A percentile compares a stretch with the other conserved stretches of the same genome.
Conservation (phyloP, 1,140 invertebrate species). For the Lordiphosa mommai region DNA sequence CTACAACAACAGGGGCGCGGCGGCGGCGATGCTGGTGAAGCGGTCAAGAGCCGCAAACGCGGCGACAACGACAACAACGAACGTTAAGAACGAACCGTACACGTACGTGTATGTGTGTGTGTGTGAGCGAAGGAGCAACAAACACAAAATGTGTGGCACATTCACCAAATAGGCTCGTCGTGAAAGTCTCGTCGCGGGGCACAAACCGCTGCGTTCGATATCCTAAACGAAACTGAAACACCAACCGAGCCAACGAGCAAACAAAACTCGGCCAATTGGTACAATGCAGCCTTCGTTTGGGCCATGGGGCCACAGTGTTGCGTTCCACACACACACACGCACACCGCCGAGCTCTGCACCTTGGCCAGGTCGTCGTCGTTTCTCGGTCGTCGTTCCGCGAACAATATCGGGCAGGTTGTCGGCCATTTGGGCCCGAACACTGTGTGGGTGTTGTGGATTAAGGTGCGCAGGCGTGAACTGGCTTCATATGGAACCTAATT, state of each 20-base stretch:
- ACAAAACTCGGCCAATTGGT: slow-evolving; percentile 54
- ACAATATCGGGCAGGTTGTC: slow-evolving; percentile 4
- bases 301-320: not conserved
- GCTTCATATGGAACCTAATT: slow-evolving; percentile 11
- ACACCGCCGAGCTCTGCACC: not conserved
- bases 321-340: slow-evolving; percentile 10
- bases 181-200: slow-evolving; percentile 4
- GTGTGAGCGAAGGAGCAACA: not conserved
- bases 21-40: slow-evolving; percentile 12
- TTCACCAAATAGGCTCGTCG: too few species aligned
- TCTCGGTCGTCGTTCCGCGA: not conserved
- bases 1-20: slow-evolving; percentile 4
- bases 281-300: slow-evolving; percentile 1
- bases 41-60: not conserved
- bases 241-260: slow-evolving; percentile 21
- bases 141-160: too few species aligned
- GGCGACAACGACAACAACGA: too few species aligned
- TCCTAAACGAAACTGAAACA: slow-evolving; percentile 62
- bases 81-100: too few species aligned
- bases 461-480: slow-evolving; percentile 20
- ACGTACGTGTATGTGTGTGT: too few species aligned
- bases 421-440: not conserved
- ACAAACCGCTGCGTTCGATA: slow-evolving; percentile 51
- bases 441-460: slow-evolving; percentile 3
- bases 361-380: slow-evolving; percentile 8